Percentiles rank a stretch among this genome's conserved stretches.
These are phyloP conservation scores for Pseudopleuronectes americanus DNA, from an alignment of 2,797 vertebrate genomes.

Conservation along the genomic window DNA sequence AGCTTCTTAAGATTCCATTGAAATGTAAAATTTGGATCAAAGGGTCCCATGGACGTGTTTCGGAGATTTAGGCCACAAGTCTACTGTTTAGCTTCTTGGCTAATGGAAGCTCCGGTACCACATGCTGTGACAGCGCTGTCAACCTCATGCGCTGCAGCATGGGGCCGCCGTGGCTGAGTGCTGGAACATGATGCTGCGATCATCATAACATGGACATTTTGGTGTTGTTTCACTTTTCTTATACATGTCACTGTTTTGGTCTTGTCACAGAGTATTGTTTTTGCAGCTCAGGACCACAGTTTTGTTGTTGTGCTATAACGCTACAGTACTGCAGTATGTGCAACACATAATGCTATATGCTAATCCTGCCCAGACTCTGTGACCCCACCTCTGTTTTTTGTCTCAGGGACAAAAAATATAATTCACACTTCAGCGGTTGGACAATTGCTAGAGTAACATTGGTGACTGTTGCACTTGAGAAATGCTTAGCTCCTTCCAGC, in stretches of 20 bases:
- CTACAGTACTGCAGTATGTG: background rate
- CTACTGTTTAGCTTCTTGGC: background rate
- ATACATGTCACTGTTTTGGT: background rate
- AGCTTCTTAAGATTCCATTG: background rate
- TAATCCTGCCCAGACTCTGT: background rate
- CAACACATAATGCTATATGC: background rate
- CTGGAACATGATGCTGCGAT: conserved; percentile 3
- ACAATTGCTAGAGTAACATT: background rate
- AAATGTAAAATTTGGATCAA: background rate
- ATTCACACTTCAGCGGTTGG: background rate
- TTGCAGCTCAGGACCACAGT: background rate
- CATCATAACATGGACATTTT: background rate
- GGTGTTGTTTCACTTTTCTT: conserved; percentile 1
- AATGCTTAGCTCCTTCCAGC: background rate
- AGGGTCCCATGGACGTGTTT: background rate
- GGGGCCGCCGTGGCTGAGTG: conserved; percentile 6
- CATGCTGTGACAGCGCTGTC: conserved; percentile 4
- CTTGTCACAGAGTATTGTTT: background rate
- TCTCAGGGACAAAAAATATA: background rate
- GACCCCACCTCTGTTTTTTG: background rate
- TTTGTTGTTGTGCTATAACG: background rate
- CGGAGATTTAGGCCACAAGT: conserved; percentile 2
- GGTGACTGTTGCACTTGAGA: background rate
- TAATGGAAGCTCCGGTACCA: background rate
- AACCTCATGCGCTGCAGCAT: conserved; percentile 5